Conservation (phyloP, 2,888 invertebrate species). For the Brachycybe producta region DNA sequence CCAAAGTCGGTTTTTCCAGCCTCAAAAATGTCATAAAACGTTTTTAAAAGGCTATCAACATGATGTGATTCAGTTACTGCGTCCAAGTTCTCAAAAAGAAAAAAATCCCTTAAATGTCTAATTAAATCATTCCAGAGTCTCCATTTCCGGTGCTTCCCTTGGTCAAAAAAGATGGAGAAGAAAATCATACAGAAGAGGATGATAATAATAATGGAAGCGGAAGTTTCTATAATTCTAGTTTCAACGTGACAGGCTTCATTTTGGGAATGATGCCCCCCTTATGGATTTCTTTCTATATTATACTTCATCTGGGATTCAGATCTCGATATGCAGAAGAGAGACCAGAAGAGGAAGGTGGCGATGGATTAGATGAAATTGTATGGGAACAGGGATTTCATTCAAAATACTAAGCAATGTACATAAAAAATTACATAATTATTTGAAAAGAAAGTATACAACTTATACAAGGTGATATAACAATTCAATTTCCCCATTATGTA, state of each 20-base stretch:
- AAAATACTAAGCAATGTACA: no score
- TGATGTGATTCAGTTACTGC: no score
- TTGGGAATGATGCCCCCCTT: slow-evolving; percentile 25
- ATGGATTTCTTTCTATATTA: slow-evolving; percentile 26
- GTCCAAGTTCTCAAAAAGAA: no score
- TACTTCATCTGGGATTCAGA: slow-evolving; percentile 25
- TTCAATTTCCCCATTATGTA: no score
- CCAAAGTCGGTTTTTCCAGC: no score
- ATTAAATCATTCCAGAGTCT: slow-evolving; percentile 13
- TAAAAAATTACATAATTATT: no score
- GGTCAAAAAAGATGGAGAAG: background rate
- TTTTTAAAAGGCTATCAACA: no score
- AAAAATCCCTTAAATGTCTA: no score
- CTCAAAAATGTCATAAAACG: no score
- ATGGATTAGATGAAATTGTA: slow-evolving; percentile 19
- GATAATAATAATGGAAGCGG: background rate
- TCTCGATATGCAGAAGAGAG: slow-evolving; percentile 25
- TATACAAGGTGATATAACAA: no score
- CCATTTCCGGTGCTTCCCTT: slow-evolving; percentile 17
- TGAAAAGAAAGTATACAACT: no score
- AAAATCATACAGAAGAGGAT: background rate
- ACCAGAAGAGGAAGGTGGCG: slow-evolving; percentile 24
- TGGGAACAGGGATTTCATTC: slow-evolving; percentile 20
- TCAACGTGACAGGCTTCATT: slow-evolving; percentile 25
- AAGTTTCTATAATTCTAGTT: slow-evolving; percentile 7